Evolutionary conservation across 2,888 invertebrate genomes (phyloP).

Genomic region (Ptychoptera albimana): DNA sequence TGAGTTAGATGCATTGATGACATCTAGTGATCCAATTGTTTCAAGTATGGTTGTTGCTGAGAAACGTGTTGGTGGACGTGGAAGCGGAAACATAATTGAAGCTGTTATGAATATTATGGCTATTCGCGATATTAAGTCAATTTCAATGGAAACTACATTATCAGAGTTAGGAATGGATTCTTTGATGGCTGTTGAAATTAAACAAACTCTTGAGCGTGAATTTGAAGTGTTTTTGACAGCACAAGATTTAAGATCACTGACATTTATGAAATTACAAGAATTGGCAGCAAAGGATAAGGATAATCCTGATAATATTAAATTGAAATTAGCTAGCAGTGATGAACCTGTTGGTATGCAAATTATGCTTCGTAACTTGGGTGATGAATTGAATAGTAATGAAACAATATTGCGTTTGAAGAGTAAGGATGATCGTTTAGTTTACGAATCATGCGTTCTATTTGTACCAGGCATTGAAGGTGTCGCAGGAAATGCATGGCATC

Average conservation of each 20-base stretch:
- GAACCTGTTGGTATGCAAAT: conserved; percentile 35
- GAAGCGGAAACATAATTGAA: conserved; percentile 51
- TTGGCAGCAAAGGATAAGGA: conserved; percentile 17
- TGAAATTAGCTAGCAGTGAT: conserved; percentile 21
- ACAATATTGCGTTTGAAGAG: conserved; percentile 38
- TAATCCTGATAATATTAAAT: conserved; percentile 19
- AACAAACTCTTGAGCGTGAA: conserved; percentile 78
- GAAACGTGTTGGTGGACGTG: conserved; percentile 45
- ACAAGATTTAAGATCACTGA: conserved; percentile 69
- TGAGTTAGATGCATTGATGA: conserved; percentile 56
- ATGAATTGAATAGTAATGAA: conserved; percentile 37
- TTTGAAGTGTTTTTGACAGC: conserved; percentile 75
- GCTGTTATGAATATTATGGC: conserved; percentile 54
- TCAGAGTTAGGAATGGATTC: conserved; percentile 95
- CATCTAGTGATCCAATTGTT: conserved; percentile 50
- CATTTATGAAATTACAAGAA: conserved; percentile 38
- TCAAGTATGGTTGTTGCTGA: conserved; percentile 79
- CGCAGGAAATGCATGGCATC: conserved; percentile 30
- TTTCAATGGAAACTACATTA: conserved; percentile 53
- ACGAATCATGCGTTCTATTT: conserved; percentile 30
- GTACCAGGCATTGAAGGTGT: conserved; percentile 55
- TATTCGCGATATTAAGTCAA: conserved; percentile 49
- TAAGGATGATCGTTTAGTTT: conserved; percentile 13
- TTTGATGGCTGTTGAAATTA: conserved; percentile 93
- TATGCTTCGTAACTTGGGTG: conserved; percentile 43